These are phyloP conservation scores for Aporrectodea caliginosa DNA, from an alignment of 1,140 invertebrate species.

Conservation along the genomic window DNA sequence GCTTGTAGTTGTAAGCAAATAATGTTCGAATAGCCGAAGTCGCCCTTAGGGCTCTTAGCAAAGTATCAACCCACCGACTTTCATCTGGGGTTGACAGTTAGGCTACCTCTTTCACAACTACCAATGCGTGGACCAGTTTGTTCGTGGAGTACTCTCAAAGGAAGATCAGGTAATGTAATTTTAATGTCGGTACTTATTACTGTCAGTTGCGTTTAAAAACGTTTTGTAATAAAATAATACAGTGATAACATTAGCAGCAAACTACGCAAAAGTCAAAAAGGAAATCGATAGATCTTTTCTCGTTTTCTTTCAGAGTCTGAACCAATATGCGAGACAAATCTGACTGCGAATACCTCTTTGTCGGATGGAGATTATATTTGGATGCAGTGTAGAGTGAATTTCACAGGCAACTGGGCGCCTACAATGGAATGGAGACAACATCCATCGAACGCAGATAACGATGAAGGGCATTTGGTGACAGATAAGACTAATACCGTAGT, in stretches of 20 bases:
- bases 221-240: background rate
- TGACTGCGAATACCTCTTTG: background rate
- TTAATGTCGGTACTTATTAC: background rate
- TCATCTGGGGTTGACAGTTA: no score
- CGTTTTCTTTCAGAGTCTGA: no score
- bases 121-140: no score
- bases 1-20: background rate
- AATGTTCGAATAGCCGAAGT: no score
- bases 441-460: no score
- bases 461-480: background rate
- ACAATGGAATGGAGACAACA: background rate
- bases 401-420: background rate
- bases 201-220: background rate
- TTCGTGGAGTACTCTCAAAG: no score
- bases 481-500: background rate
- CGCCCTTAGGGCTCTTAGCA: no score
- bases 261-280: no score
- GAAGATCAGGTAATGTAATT: no score
- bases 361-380: background rate
- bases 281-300: no score
- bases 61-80: no score
- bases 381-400: background rate
- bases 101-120: no score
- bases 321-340: background rate
- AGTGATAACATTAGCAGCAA: background rate